Evolutionary conservation across 2,797 vertebrate species (phyloP), one percentile per base, ranked within the genome.

Genomic region (Brachyalestes nurse): DNA sequence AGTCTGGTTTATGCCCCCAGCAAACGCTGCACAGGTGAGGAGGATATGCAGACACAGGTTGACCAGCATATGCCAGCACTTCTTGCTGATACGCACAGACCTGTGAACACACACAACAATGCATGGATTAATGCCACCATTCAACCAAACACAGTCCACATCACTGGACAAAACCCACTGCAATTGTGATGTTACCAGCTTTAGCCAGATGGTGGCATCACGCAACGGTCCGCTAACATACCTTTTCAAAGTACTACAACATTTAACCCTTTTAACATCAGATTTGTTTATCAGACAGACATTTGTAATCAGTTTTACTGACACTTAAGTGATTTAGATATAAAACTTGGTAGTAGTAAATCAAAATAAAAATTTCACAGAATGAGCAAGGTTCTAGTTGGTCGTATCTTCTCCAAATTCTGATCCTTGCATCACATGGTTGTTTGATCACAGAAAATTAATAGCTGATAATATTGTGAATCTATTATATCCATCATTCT

Each of bases 31-130:
- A 25, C 97, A 97, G 7, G 96, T 97, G 90, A 99, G 95, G 84
- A 96, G 95, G 84, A 99, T 90, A 91, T 99, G 98, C 86, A 97
- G 94, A 84, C 96, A 96, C 83, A 99, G 92, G 91, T 99, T 99
- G 87, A 99, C 93, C 83, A 99, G 88, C 98, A 99, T 99, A 90
- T 99, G 98, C 98, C 98, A 99, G 85, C 94, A 96, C 92, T 99
- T 99, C 69, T 96, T 93, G 87, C 98, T 99, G 86, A 99, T 95
- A 6, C 96, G 94, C 84, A 98, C 95, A 72, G 96, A 90, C 87
- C 98, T 99, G 92, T 75, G 72, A 77, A 85, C 77, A 86, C 14
- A 47, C 40, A 76, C 70, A 67, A 53, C 57, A 77, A 64, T 3
- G 8, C 10, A 77, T 21, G 16, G 5, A 49, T 23, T 60, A 34